phyloP scores from a whole-genome alignment of 2,888 invertebrate genomes.

The Amphiduros pacificus region DNA sequence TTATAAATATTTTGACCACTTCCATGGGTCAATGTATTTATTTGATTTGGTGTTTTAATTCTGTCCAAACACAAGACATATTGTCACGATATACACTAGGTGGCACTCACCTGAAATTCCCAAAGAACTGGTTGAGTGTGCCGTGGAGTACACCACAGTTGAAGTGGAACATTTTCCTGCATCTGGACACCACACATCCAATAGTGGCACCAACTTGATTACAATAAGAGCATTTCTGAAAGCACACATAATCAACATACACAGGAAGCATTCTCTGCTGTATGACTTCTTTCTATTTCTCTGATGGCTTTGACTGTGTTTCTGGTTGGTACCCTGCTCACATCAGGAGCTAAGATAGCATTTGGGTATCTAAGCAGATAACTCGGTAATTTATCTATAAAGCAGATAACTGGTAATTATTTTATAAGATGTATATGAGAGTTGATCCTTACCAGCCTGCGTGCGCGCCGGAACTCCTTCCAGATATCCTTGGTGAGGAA shows the following conservation, averaged over 20 bases:
- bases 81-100: background rate
- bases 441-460: slow-evolving; percentile 65
- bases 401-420: slow-evolving; percentile 3
- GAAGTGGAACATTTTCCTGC: slow-evolving; percentile 74
- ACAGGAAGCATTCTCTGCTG: too few species aligned
- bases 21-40: too few species aligned
- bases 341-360: too few species aligned
- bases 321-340: too few species aligned
- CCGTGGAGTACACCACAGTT: slow-evolving; percentile 72
- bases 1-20: too few species aligned
- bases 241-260: background rate
- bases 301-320: too few species aligned
- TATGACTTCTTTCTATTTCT: too few species aligned
- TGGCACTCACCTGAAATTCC: slow-evolving; percentile 37
- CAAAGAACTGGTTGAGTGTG: slow-evolving; percentile 64
- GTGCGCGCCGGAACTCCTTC: slow-evolving; percentile 69
- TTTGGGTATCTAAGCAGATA: too few species aligned
- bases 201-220: slow-evolving; percentile 70
- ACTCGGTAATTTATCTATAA: background rate
- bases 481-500: slow-evolving; percentile 73
- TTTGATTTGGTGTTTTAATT: too few species aligned
- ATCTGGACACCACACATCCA: slow-evolving; percentile 70
- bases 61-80: background rate
- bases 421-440: too few species aligned
- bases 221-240: slow-evolving; percentile 74